Base-by-base conservation (phyloP, 2,888 invertebrate genomes). In the Drosophila pegasa region DNA sequence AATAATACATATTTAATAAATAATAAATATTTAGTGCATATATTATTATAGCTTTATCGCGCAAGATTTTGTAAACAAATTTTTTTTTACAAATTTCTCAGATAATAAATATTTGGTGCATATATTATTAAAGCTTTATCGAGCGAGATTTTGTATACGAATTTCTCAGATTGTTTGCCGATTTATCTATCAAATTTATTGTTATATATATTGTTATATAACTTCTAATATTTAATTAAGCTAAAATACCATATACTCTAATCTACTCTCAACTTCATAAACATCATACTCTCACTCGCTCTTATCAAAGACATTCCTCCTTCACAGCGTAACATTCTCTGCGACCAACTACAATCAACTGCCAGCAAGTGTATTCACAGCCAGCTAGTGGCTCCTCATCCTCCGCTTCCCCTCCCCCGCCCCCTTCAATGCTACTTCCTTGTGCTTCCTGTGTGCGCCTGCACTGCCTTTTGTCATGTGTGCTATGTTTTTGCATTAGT, bases 401-500 rank as follows among this genome's bases (percentile, higher is more conserved):
- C 29, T 10, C n/a, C n/a, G 3, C 37, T 2, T 2, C 14, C 22
- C n/a, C 40, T 47, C 9, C 18, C 12, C 2, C 12, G 35, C 52
- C 37, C 12, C 25, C 22, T 29, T 29, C 12, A 2, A 14, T 16
- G 16, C 50, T 27, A 33, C 59, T 43, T 20, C 54, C 37, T 43
- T 60, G 35, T 47, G 16, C 43, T 38, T 33, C 40, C 47, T 20
- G 62, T 33, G n/a, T 16, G 31, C 12, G 38, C 33, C 33, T 40
- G 38, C 62, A 40, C 48, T 31, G 38, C 38, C 66, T 22, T 41
- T 55, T 33, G 43, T 55, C 16, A 55, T 55, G 55, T 33, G 33
- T 7, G 41, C 58, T 35, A 35, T 64, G 56, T 57, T 58, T 59
- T 41, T 45, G 72, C 59, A 54, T 73, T 71, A 62, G 61, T 78